These are phyloP conservation scores for Bos indicus DNA, from an alignment of 2,113 vertebrate genomes.

Conservation along the genomic window DNA sequence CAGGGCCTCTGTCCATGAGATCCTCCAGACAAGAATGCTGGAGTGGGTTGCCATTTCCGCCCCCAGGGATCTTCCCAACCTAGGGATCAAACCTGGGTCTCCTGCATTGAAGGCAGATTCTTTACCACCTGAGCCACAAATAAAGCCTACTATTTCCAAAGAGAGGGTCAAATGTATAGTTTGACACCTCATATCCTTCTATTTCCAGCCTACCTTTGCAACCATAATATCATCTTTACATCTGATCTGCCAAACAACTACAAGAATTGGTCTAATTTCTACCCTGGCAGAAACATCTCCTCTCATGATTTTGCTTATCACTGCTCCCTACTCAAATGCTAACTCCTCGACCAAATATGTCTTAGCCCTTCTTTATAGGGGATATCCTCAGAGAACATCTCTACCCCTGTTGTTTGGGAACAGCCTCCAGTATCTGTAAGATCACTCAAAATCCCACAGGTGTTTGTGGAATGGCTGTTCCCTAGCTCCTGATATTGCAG, in stretches of 20 bases:
- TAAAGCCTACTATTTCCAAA: background rate
- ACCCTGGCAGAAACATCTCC: background rate
- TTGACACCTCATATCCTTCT: background rate
- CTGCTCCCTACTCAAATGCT: background rate
- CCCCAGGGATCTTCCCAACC: background rate
- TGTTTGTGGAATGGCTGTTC: background rate
- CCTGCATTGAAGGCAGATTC: background rate
- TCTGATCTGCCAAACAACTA: background rate
- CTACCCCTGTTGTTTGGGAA: background rate
- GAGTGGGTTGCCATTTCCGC: background rate
- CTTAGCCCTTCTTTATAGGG: background rate
- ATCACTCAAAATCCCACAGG: background rate
- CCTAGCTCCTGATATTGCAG: background rate
- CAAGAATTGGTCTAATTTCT: background rate
- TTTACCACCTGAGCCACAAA: background rate
- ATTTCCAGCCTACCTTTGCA: background rate
- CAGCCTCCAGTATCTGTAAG: background rate
- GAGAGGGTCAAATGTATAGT: background rate
- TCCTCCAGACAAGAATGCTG: background rate
- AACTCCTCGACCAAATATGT: background rate
- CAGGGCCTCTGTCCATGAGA: background rate
- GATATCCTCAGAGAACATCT: background rate
- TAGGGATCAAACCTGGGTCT: background rate
- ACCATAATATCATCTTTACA: background rate
- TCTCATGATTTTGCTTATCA: background rate